Conservation (phyloP, 2,888 invertebrate species). For the Nysson spinosus region DNA sequence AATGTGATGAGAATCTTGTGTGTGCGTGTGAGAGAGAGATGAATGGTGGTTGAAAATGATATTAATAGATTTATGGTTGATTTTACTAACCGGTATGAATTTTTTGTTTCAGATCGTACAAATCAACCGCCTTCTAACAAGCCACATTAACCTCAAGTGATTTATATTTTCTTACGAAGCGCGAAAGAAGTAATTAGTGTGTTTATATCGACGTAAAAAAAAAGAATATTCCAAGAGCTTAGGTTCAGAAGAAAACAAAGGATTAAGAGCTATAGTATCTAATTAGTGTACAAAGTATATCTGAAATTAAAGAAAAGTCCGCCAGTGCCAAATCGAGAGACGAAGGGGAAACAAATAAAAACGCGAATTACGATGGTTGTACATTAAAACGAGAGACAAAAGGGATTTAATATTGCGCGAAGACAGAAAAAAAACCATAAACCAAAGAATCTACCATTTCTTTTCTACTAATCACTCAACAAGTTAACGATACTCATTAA, state of each 20-base stretch:
- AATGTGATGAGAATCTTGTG: neutral
- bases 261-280: conserved; percentile 69
- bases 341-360: conserved; percentile 47
- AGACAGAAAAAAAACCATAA: conserved; percentile 69
- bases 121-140: conserved; percentile 78
- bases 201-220: conserved; percentile 74
- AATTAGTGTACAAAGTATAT: conserved; percentile 77
- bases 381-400: conserved; percentile 38
- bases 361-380: conserved; percentile 45
- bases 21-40: neutral
- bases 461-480: conserved; percentile 73
- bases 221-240: conserved; percentile 67
- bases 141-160: conserved; percentile 78
- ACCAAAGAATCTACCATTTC: conserved; percentile 77
- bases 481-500: conserved; percentile 61
- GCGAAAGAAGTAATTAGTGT: conserved; percentile 72
- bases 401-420: conserved; percentile 23
- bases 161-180: conserved; percentile 77
- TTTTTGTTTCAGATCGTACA: conserved; percentile 77
- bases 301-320: conserved; percentile 70
- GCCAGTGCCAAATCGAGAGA: conserved; percentile 76
- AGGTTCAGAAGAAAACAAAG: conserved; percentile 65
- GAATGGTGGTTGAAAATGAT: neutral
- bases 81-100: neutral
- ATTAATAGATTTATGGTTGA: too few relatives aligned